phyloP scores from a whole-genome alignment of 2,797 vertebrate species.

The Mus caroli region DNA sequence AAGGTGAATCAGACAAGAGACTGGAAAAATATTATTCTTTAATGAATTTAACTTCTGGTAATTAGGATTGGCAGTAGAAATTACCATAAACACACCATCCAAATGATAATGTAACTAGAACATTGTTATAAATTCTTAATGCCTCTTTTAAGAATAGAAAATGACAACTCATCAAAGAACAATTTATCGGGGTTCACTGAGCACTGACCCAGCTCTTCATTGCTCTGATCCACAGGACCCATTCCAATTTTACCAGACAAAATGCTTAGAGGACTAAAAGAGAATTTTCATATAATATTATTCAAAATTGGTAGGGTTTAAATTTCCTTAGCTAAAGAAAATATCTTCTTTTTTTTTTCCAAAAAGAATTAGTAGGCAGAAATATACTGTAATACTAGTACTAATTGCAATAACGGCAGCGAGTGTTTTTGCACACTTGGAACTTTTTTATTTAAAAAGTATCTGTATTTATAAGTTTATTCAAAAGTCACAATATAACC shows the following conservation, averaged over 20 bases:
- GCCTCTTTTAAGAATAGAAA: slow-evolving; percentile 78
- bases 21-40: slow-evolving; percentile 75
- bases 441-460: neutral
- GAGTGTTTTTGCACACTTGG: neutral
- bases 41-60: slow-evolving; percentile 75
- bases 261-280: slow-evolving; percentile 52
- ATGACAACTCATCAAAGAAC: slow-evolving; percentile 81
- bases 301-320: slow-evolving; percentile 49
- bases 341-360: slow-evolving; percentile 47
- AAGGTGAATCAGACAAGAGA: slow-evolving; percentile 75
- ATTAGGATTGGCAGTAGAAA: slow-evolving; percentile 82
- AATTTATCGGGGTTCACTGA: slow-evolving; percentile 76
- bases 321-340: slow-evolving; percentile 64
- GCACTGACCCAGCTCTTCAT: slow-evolving; percentile 64
- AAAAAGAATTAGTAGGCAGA: slow-evolving; percentile 60
- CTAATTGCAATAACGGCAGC: slow-evolving; percentile 12
- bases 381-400: slow-evolving; percentile 50
- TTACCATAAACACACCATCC: slow-evolving; percentile 79
- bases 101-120: slow-evolving; percentile 76
- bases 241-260: slow-evolving; percentile 69
- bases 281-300: slow-evolving; percentile 71
- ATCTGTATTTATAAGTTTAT: neutral
- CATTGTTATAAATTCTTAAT: slow-evolving; percentile 80
- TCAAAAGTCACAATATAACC: slow-evolving; percentile 28
- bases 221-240: slow-evolving; percentile 59